phyloP scores from a whole-genome alignment of 2,888 invertebrate genomes.

The Tachystola acroxantha region DNA sequence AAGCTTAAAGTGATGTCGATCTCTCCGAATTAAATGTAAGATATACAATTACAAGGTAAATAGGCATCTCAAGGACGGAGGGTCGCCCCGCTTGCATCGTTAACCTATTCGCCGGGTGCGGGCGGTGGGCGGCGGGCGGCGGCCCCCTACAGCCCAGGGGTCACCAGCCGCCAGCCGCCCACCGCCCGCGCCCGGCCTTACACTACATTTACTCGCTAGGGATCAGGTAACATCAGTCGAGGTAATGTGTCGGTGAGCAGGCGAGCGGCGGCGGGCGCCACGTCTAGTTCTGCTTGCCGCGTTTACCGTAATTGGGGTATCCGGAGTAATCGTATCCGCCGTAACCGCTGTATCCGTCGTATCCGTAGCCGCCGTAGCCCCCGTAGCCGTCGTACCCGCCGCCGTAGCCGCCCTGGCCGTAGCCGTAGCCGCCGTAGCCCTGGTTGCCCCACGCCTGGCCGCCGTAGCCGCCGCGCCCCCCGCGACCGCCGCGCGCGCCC shows the following conservation, averaged over 20 bases:
- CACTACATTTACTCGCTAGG: slow-evolving; percentile 70
- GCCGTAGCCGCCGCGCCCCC: slow-evolving; percentile 83
- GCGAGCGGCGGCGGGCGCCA: slow-evolving; percentile 47
- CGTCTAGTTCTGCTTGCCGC: slow-evolving; percentile 73
- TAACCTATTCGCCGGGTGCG: slow-evolving; percentile 40
- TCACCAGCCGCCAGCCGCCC: slow-evolving; percentile 4
- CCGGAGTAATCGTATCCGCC: slow-evolving; percentile 89
- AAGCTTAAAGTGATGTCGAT: slow-evolving; percentile 73
- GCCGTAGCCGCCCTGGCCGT: slow-evolving; percentile 84
- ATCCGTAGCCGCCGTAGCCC: slow-evolving; percentile 85
- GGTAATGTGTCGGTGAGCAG: slow-evolving; percentile 76
- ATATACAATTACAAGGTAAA: slow-evolving; percentile 61
- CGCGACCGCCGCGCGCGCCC: slow-evolving; percentile 83
- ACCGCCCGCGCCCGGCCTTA: slow-evolving; percentile 40
- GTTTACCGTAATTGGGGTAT: slow-evolving; percentile 90
- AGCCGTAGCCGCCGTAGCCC: slow-evolving; percentile 82
- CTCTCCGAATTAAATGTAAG: slow-evolving; percentile 52
- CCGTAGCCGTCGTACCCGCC: slow-evolving; percentile 87
- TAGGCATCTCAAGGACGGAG: slow-evolving; percentile 73
- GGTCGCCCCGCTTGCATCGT: slow-evolving; percentile 59
- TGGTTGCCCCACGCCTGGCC: slow-evolving; percentile 83
- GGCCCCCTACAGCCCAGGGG: slow-evolving; percentile 1
- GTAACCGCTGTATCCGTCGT: slow-evolving; percentile 87
- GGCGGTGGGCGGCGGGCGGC: slow-evolving; percentile 7
- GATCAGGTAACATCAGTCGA: slow-evolving; percentile 78